Base-by-base conservation (phyloP, 2,888 invertebrate genomes). In the Dolichomitus sp. region DNA sequence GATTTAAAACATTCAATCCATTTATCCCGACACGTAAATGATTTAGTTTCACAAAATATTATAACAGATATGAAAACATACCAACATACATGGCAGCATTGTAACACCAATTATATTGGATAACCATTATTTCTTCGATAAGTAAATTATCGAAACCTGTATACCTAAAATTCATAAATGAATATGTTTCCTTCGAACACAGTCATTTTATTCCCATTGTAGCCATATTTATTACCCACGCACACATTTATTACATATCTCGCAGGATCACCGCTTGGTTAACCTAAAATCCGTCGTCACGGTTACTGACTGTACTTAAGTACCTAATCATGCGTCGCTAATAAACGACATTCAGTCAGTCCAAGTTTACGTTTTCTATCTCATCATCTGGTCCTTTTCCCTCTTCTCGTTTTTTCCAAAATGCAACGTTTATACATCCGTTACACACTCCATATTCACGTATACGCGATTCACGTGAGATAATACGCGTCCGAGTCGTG, bases 401-500 rank as follows among this genome's bases (percentile, higher is more conserved):
- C 23, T 17, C 37, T 5, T 4, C 50, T 5, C 33, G 9, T 37
- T 37, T 52, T 23, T 50, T 7, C 37, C 4, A n/a, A n/a, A n/a
- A 37, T 37, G 0, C 0, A 52, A 7, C 5, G 33, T 2, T 50
- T 37, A 2, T 6, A 45, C 19, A 61, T 57, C 59, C 75, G 37
- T 57, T 48, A 37, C 30, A 54, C 19, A 45, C 30, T n/a, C 6
- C 6, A 1, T 1, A 12, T 66, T n/a, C 59, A n/a, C 40, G 27
- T 59, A 23, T 23, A 66, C 37, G 23, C 59, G 76, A 68, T 76
- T 76, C 33, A 4, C 59, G 19, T 45, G 37, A 66, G 59, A 37
- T 76, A 76, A 76, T 68, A 27, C 17, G 61, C 59, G 59, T 66
- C 59, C 37, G 59, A 66, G 66, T 61, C 30, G 33, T 50, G 17